Conservation (phyloP, 2,113 vertebrate species). For the Alethe diademata region DNA sequence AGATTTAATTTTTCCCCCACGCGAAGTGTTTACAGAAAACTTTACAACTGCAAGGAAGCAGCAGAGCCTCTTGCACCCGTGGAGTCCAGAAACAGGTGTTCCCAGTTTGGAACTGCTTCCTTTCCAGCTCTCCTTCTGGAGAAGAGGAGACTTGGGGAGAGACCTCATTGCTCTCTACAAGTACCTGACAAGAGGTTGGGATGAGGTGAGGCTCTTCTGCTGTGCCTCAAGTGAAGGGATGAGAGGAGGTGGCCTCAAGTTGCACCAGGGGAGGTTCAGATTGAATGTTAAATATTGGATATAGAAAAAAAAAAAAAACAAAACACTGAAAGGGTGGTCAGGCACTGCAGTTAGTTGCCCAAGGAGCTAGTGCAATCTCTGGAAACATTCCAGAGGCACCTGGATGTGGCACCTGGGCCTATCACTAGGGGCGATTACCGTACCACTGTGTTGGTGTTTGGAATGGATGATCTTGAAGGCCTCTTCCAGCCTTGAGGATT, state of each 20-base stretch:
- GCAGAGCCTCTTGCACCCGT: background rate
- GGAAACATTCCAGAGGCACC: background rate
- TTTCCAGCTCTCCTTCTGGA: background rate
- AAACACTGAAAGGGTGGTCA: too few species aligned
- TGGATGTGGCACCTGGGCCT: background rate
- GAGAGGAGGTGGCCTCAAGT: background rate
- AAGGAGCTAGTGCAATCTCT: background rate
- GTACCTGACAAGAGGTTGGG: background rate
- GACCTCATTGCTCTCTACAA: fast-evolving
- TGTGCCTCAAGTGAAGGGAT: background rate
- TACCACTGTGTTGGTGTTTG: background rate
- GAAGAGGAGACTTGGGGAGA: background rate
- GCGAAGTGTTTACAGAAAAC: background rate
- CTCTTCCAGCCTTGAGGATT: background rate
- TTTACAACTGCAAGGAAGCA: background rate
- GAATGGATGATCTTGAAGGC: background rate
- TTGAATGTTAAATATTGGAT: background rate
- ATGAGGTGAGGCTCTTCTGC: background rate
- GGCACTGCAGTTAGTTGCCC: background rate
- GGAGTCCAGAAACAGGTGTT: background rate
- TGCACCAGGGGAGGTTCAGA: background rate
- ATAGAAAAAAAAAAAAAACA: background rate
- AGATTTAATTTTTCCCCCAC: background rate
- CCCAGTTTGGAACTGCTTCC: background rate
- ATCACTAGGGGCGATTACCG: fast-evolving